Evolutionary conservation across 2,888 invertebrate genomes (phyloP).

Genomic region (Camponotus fellah): DNA sequence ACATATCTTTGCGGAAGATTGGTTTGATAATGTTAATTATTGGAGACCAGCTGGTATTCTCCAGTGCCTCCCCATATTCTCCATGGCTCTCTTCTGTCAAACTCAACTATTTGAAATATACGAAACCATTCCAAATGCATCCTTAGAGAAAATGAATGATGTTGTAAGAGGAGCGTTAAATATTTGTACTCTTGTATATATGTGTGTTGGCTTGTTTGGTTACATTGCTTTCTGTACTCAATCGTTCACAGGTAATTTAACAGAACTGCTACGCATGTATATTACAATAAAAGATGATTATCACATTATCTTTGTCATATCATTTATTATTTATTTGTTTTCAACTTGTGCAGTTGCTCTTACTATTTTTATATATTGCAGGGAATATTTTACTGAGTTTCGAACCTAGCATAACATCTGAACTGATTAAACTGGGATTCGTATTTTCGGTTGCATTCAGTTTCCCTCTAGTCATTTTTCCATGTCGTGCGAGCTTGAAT

Average conservation of each 20-base stretch:
- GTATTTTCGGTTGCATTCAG: conserved; percentile 98
- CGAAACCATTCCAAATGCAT: conserved; percentile 95
- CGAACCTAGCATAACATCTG: conserved; percentile 93
- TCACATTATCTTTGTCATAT: not conserved
- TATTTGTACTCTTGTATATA: conserved; percentile 96
- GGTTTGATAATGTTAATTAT: conserved; percentile 91
- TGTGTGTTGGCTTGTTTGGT: conserved; percentile 97
- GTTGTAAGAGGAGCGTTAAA: conserved; percentile 96
- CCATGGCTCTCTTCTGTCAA: conserved; percentile 98
- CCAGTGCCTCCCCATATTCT: conserved; percentile 97
- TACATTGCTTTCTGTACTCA: conserved; percentile 95
- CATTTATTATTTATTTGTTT: not conserved
- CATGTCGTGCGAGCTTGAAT: conserved; percentile 97
- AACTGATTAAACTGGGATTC: conserved; percentile 97
- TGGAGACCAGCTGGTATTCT: conserved; percentile 95
- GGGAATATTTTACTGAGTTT: conserved; percentile 97
- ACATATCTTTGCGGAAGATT: conserved; percentile 91
- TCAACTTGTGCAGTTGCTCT: not conserved
- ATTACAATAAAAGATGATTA: not conserved
- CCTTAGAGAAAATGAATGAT: conserved; percentile 95
- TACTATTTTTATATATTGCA: conserved; percentile 80
- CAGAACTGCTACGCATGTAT: not conserved
- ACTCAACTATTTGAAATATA: conserved; percentile 98
- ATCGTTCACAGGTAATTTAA: conserved; percentile 90
- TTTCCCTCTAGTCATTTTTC: conserved; percentile 98